phyloP scores from a whole-genome alignment of 2,888 invertebrate species.

The Rhaphigaster nebulosa region DNA sequence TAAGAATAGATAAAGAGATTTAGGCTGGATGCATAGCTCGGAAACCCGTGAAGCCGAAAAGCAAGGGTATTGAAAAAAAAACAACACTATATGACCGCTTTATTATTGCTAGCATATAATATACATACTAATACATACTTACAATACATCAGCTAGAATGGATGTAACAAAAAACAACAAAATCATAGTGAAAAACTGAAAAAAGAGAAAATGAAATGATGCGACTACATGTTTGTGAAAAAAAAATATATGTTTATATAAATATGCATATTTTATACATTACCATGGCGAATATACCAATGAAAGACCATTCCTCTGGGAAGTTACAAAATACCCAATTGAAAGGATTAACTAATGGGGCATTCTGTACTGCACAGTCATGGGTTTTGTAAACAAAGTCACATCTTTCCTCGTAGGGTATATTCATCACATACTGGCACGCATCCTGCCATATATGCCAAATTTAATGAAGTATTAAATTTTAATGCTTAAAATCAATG shows the following conservation, averaged over 20 bases:
- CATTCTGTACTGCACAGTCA: neutral
- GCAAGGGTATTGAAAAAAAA: too few relatives aligned
- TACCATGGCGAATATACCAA: neutral
- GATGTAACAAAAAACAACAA: slow-evolving; percentile 23
- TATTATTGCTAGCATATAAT: too few relatives aligned
- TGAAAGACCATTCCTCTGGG: neutral
- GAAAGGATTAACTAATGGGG: slow-evolving; percentile 11
- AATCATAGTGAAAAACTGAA: slow-evolving; percentile 46
- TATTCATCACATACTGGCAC: slow-evolving; percentile 12
- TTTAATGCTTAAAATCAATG: too few relatives aligned
- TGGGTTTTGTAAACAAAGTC: slow-evolving; percentile 4
- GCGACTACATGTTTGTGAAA: neutral
- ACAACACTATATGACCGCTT: too few relatives aligned
- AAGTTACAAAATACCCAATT: slow-evolving; percentile 26
- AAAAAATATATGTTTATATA: neutral
- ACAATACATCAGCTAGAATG: slow-evolving; percentile 51
- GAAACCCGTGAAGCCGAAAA: too few relatives aligned
- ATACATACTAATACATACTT: slow-evolving; percentile 13
- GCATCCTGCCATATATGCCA: neutral
- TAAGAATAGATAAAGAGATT: too few relatives aligned
- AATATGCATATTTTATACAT: too few relatives aligned
- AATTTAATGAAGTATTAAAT: neutral
- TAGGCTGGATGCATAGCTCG: too few relatives aligned
- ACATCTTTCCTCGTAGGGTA: slow-evolving; percentile 29
- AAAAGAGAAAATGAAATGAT: neutral